phyloP scores from a whole-genome alignment of 2,797 vertebrate species.

The Pterois miles region DNA sequence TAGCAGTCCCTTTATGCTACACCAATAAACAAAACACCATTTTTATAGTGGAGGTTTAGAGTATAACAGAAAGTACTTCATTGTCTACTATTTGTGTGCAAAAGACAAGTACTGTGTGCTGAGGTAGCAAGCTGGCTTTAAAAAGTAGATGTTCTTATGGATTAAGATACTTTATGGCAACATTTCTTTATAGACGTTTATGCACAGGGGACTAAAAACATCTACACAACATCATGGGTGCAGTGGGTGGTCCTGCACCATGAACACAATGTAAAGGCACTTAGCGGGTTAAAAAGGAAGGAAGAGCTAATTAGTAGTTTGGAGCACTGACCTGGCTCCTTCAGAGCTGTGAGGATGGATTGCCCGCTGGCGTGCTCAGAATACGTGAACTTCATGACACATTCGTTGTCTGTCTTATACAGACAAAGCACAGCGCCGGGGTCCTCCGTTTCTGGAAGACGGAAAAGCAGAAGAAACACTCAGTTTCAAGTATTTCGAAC shows the following conservation, averaged over 20 bases:
- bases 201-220: too few species aligned
- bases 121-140: too few species aligned
- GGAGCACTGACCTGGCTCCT: conserved; percentile 89
- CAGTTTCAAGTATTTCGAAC: too few species aligned
- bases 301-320: not conserved
- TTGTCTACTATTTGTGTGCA: too few species aligned
- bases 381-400: conserved; percentile 98
- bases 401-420: conserved; percentile 93
- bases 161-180: too few species aligned
- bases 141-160: too few species aligned
- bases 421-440: conserved; percentile 88
- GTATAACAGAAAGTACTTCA: too few species aligned
- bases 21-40: not conserved
- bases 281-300: not conserved
- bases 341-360: conserved; percentile 91
- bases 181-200: too few species aligned
- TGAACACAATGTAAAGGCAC: not conserved
- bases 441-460: conserved; percentile 85
- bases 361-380: conserved; percentile 90
- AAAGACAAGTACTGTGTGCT: rapidly evolving
- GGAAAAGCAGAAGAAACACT: not conserved
- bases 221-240: too few species aligned
- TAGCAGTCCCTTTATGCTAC: not conserved
- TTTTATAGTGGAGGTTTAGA: too few species aligned
- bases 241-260: not conserved